These are phyloP conservation scores for Helicoverpa zea DNA, from an alignment of 1,140 invertebrate genomes.

Conservation along the genomic window DNA sequence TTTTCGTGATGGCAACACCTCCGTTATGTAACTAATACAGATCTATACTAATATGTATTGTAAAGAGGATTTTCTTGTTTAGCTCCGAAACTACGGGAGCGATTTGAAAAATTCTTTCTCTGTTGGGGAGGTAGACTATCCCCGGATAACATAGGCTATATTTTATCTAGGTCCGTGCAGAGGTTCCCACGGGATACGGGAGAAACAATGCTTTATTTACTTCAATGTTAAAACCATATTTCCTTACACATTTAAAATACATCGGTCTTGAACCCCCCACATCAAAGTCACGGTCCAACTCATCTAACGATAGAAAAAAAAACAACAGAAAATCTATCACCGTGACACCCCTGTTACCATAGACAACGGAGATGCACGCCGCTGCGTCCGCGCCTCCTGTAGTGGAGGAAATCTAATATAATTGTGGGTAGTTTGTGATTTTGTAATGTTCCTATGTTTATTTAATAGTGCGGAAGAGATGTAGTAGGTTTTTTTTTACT, in stretches of 20 bases:
- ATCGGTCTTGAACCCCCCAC: background rate
- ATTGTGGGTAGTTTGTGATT: conserved; percentile 14
- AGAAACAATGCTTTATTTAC: too few relatives aligned
- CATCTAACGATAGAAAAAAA: background rate
- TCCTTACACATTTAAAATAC: background rate
- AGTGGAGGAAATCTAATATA: conserved; percentile 9
- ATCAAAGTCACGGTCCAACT: background rate
- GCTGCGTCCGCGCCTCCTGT: conserved; percentile 15
- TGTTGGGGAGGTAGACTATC: too few relatives aligned
- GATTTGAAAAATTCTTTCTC: too few relatives aligned
- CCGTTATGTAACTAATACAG: background rate
- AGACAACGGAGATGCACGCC: conserved; percentile 18
- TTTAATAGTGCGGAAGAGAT: too few relatives aligned
- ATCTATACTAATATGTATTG: too few relatives aligned
- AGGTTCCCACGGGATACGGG: too few relatives aligned
- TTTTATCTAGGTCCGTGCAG: too few relatives aligned
- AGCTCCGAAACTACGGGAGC: too few relatives aligned
- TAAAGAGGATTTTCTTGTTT: too few relatives aligned
- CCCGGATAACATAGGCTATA: too few relatives aligned
- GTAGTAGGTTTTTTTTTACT: too few relatives aligned
- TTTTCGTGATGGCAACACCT: background rate
- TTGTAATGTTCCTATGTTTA: conserved; percentile 12
- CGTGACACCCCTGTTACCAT: conserved; percentile 14
- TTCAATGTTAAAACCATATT: background rate
- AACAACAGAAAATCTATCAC: conserved; percentile 1